phyloP scores from a whole-genome alignment of 1,140 invertebrate species.

The Colletes latitarsis region DNA sequence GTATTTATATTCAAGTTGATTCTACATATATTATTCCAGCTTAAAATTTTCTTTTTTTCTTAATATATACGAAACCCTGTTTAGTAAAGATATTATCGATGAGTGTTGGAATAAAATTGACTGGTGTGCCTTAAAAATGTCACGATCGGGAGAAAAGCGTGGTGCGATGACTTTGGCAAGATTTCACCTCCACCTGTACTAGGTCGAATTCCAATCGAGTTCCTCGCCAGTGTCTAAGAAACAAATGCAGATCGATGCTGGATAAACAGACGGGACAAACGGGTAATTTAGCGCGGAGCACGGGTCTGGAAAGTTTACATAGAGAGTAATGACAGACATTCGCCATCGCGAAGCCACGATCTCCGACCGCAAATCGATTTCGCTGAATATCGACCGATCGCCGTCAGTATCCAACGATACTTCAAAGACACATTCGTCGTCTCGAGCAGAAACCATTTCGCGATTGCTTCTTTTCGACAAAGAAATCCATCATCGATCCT shows the following conservation, averaged over 20 bases:
- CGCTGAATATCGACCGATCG: constrained; percentile 32
- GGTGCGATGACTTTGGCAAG: neutral
- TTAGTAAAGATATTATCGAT: too few relatives aligned
- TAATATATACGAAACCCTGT: too few relatives aligned
- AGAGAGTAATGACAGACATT: constrained; percentile 47
- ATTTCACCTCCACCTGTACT: constrained; percentile 28
- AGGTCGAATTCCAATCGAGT: constrained; percentile 30
- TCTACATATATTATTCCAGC: too few relatives aligned
- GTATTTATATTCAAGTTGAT: too few relatives aligned
- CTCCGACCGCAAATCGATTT: constrained; percentile 44
- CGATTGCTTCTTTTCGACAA: neutral
- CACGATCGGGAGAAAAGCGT: neutral
- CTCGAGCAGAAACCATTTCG: neutral
- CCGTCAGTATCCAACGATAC: constrained; percentile 3
- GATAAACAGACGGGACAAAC: constrained; percentile 36
- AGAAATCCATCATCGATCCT: neutral
- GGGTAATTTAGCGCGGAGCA: constrained; percentile 43
- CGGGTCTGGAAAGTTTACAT: constrained; percentile 46
- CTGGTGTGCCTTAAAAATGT: too few relatives aligned
- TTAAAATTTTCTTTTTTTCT: too few relatives aligned
- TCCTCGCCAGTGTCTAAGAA: neutral
- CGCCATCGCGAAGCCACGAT: constrained; percentile 30
- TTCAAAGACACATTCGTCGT: constrained; percentile 22
- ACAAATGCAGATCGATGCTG: constrained; percentile 36
- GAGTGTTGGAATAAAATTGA: neutral